Base-by-base conservation (phyloP, 2,888 invertebrate genomes). In the Xanthorhoe spadicearia region DNA sequence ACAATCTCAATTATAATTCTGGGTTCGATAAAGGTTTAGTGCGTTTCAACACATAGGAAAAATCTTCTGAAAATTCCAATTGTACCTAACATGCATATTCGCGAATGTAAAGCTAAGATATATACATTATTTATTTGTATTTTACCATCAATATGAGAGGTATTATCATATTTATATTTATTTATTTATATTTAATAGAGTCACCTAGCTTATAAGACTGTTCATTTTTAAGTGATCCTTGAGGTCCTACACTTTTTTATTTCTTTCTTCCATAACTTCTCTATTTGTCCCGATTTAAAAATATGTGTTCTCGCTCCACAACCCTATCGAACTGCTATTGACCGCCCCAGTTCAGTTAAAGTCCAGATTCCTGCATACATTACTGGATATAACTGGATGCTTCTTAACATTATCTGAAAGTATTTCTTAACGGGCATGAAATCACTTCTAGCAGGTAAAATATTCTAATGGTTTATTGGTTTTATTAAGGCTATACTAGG, bases 1-100 rank as follows among this genome's bases (percentile, higher is more conserved):
- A 53, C 32, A 61, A 54, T 18, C 55, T 63, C 43, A 55, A 65
- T 64, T 43, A 43, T 43, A 43, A 43, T 43, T 43, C 38, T 13
- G 38, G 4, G 13, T 43, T 43, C 38, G 5, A 43, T 43, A 43
- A 43, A 13, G 13, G 38, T 3, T 43, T 13, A 13, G 13, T 43
- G 3, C 13, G 10, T 13, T 38, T 0, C 10, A 10, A 2, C 10
- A 38, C 7, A 3, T 38, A 38, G 35, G 35, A 9, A 38, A 7
- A 38, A 38, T 38, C 10, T 32, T 6, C 32, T 32, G 32, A 43
- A 13, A 9, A 43, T 1, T 43, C 38, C 13, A 13, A 43, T 10
- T 43, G 38, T 10, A 43, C n/a, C n/a, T n/a, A n/a, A n/a, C n/a
- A 3, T 5, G 38, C 13, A 43, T 13, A 43, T 13, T 4, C 13